Conservation (phyloP, 2,888 invertebrate species). For the Cheilosia soror region DNA sequence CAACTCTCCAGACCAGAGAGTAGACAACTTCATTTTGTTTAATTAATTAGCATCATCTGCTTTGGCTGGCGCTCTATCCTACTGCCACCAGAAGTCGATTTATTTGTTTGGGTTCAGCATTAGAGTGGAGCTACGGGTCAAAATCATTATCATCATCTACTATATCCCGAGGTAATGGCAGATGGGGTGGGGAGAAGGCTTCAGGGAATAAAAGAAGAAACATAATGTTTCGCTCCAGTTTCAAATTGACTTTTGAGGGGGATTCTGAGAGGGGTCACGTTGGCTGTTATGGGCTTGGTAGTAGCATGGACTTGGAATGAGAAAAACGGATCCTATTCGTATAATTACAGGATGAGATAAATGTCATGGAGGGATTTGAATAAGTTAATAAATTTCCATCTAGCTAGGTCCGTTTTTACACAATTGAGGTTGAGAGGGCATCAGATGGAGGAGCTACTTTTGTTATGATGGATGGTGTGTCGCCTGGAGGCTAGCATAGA, state of each 20-base stretch:
- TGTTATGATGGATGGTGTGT: slow-evolving; percentile 63
- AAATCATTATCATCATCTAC: slow-evolving; percentile 66
- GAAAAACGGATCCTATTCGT: slow-evolving; percentile 31
- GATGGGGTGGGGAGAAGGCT: not conserved
- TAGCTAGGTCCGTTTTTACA: slow-evolving; percentile 21
- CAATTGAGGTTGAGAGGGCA: not conserved
- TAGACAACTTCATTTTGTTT: slow-evolving; percentile 70
- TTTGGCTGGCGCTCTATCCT: slow-evolving; percentile 48
- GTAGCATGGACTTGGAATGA: not conserved
- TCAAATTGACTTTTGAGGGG: slow-evolving; percentile 69
- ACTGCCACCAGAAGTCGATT: slow-evolving; percentile 64
- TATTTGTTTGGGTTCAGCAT: slow-evolving; percentile 66
- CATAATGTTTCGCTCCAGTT: slow-evolving; percentile 63
- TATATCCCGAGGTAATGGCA: not conserved
- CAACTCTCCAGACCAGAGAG: not conserved
- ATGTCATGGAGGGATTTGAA: slow-evolving; percentile 74
- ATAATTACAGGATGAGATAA: slow-evolving; percentile 73
- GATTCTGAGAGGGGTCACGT: not conserved
- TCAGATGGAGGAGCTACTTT: slow-evolving; percentile 31
- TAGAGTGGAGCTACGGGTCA: slow-evolving; percentile 57
- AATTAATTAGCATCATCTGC: slow-evolving; percentile 75
- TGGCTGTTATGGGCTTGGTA: not conserved
- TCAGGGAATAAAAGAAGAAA: slow-evolving; percentile 38
- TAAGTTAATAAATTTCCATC: slow-evolving; percentile 75
- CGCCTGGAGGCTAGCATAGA: slow-evolving; percentile 44